These are phyloP conservation scores for Oryzias sinensis DNA, from an alignment of 2,797 vertebrate species.

Conservation along the genomic window DNA sequence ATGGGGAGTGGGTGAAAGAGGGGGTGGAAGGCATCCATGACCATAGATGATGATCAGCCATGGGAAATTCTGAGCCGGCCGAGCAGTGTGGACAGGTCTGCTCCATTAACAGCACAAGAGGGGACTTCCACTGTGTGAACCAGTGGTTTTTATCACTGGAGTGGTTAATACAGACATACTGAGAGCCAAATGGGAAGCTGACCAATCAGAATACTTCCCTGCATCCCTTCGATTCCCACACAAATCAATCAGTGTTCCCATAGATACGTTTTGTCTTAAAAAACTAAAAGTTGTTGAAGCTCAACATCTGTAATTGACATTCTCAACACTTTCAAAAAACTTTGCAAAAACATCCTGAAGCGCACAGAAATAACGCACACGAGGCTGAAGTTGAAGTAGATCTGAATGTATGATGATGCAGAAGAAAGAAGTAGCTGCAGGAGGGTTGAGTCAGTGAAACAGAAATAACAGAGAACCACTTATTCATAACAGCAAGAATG, in stretches of 20 bases:
- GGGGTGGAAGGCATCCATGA: conserved; percentile 58
- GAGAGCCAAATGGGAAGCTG: not conserved
- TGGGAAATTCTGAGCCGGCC: conserved; percentile 65
- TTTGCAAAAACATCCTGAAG: too few species aligned
- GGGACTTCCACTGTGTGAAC: conserved; percentile 55
- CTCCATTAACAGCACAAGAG: conserved; percentile 54
- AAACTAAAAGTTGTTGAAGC: too few species aligned
- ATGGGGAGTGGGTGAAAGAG: conserved; percentile 52
- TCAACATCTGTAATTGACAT: too few species aligned
- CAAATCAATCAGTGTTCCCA: conserved; percentile 13
- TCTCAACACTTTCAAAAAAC: conserved; percentile 40
- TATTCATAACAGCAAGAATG: conserved; percentile 47
- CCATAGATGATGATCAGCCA: conserved; percentile 64
- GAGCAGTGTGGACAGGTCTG: conserved; percentile 46
- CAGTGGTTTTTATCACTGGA: conserved; percentile 14
- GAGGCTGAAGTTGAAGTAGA: too few species aligned
- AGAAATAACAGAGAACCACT: conserved; percentile 35
- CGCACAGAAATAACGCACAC: too few species aligned
- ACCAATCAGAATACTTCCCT: conserved; percentile 4
- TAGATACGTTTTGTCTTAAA: conserved; percentile 20
- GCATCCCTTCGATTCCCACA: conserved; percentile 2
- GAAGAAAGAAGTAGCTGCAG: conserved; percentile 14
- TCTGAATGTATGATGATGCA: too few species aligned
- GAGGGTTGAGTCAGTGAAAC: conserved; percentile 53
- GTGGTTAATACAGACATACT: conserved; percentile 21